Base-by-base conservation (phyloP, 2,113 vertebrate species). In the Empidonax traillii region DNA sequence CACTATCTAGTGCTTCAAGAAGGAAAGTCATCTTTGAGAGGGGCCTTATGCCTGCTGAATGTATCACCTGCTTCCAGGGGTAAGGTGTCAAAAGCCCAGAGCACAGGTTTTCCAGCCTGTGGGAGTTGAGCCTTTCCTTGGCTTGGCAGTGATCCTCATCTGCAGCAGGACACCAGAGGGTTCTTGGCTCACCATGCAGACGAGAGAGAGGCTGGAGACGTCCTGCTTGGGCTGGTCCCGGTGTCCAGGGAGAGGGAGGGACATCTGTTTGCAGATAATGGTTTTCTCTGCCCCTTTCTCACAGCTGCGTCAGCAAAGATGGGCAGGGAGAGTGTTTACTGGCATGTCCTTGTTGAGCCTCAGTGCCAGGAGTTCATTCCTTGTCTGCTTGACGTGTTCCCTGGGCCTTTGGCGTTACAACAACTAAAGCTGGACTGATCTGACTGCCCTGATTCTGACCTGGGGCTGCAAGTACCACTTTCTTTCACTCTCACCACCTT, bases 221-320 rank as follows among this genome's bases (percentile, higher is more conserved):
- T 77, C 68, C 41, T 88, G 89, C 91, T 68, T 71, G 89, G 80
- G 89, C 80, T 87, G 83, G 63, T 74, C 79, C 55, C 0, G 1
- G 87, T 87, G 86, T 93, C 95, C 83, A 81, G 95, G 94, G 92
- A 84, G 1, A 74, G 94, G 89, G 95, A 93, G 91, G 94, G 86
- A 69, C 67, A 90, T n/a, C 88, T 90, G 66, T 72, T 59, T 85
- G 90, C 76, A 67, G 76, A 63, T 66, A 13, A 41, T 67, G 67
- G 39, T 53, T 86, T 94, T 84, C 79, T 88, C 89, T 93, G 83
- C 68, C 47, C 47, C 31, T 44, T 41, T 35, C 39, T 83, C 4
- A 5, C 18, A 14, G 33, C 4, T 90, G 67, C 1, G 2, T 67
- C 86, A 86, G 90, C 6, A 7, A 8, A 6, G 65, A 81, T 67